These are phyloP conservation scores for Acheta domesticus DNA, from an alignment of 2,888 invertebrate species.

Conservation along the genomic window DNA sequence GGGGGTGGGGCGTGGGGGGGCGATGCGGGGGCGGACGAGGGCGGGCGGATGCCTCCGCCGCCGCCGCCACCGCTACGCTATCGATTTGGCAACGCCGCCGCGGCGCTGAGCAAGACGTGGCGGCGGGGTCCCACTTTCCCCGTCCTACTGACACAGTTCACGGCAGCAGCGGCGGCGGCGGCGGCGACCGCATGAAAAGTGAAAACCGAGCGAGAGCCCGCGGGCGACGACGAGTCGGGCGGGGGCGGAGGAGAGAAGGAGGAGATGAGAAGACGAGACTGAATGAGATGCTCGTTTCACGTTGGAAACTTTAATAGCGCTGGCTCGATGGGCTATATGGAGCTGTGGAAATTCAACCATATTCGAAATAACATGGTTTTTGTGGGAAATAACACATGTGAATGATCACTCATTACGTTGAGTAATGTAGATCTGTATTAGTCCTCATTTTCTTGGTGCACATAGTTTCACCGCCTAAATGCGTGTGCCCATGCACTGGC, in stretches of 20 bases:
- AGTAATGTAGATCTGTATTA: too few species aligned
- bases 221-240: background rate
- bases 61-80: background rate
- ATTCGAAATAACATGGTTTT: too few species aligned
- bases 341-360: too few species aligned
- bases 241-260: background rate
- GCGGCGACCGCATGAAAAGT: constrained; percentile 29
- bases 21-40: background rate
- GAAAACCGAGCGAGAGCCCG: constrained; percentile 26
- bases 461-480: too few species aligned
- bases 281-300: background rate
- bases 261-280: background rate
- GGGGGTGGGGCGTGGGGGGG: background rate
- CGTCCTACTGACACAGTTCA: constrained; percentile 42
- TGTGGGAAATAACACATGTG: too few species aligned
- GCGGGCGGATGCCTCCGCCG: background rate
- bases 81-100: background rate
- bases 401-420: too few species aligned
- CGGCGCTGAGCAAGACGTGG: background rate
- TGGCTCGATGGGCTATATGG: too few species aligned
- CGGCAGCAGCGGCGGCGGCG: background rate
- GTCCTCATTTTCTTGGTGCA: too few species aligned
- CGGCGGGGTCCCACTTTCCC: constrained; percentile 40
- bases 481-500: too few species aligned
- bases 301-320: background rate